These are phyloP conservation scores for Takifugu ocellatus DNA, from an alignment of 2,797 vertebrate genomes.

Conservation along the genomic window DNA sequence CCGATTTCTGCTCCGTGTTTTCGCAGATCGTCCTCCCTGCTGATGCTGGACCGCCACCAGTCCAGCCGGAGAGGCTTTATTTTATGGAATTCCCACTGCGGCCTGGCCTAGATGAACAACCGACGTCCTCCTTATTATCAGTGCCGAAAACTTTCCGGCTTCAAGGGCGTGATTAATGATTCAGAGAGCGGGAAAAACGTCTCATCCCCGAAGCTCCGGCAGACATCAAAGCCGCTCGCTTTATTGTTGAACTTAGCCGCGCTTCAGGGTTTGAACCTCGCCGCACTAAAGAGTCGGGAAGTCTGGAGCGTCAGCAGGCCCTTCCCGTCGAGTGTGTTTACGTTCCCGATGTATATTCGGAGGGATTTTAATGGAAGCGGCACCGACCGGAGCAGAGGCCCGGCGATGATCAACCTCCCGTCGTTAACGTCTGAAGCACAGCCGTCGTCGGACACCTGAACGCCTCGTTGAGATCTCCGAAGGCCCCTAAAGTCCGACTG, in stretches of 20 bases:
- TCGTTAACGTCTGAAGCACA: slow-evolving; percentile 17
- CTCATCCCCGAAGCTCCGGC: slow-evolving; percentile 52
- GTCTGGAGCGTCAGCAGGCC: slow-evolving; percentile 14
- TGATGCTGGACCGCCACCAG: slow-evolving; percentile 28
- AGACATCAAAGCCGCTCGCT: slow-evolving; percentile 60
- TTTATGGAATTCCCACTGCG: slow-evolving; percentile 36
- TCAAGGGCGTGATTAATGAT: slow-evolving; percentile 70
- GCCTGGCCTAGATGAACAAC: slow-evolving; percentile 48
- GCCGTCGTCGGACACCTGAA: slow-evolving; percentile 2
- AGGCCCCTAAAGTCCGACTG: not conserved
- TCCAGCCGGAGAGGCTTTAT: slow-evolving; percentile 30
- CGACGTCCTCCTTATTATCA: slow-evolving; percentile 50
- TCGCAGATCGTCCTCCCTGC: slow-evolving; percentile 25
- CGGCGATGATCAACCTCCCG: not conserved
- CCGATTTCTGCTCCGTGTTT: slow-evolving; percentile 29
- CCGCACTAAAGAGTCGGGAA: slow-evolving; percentile 23
- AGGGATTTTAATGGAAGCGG: slow-evolving; percentile 26
- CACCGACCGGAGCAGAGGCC: not conserved
- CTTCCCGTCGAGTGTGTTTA: slow-evolving; percentile 18
- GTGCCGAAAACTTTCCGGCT: slow-evolving; percentile 40
- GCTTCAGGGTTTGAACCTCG: slow-evolving; percentile 40
- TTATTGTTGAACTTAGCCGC: slow-evolving; percentile 55
- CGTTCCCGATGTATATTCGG: slow-evolving; percentile 23
- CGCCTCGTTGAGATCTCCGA: not conserved
- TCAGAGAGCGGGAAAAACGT: slow-evolving; percentile 48